Percentiles rank a stretch among this genome's conserved stretches.
These are phyloP conservation scores for Mantis religiosa DNA, from an alignment of 2,888 invertebrate species.

Conservation along the genomic window DNA sequence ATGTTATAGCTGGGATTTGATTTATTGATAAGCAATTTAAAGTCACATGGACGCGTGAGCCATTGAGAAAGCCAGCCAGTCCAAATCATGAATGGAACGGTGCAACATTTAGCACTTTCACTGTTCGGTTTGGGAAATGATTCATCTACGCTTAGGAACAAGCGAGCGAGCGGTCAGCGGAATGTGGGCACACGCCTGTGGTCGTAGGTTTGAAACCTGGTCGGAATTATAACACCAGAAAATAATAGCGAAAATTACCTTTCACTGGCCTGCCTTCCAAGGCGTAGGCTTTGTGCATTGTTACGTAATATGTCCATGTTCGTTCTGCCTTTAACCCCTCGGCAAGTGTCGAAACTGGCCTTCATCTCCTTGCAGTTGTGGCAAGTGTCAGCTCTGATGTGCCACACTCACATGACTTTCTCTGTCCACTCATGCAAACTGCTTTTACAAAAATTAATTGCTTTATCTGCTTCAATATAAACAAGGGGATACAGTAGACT, in stretches of 20 bases:
- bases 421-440: no score
- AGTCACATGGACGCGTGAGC: no score
- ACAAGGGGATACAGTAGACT: no score
- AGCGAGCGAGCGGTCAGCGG: background rate
- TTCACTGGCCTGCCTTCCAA: background rate
- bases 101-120: background rate
- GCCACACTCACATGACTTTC: no score
- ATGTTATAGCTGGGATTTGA: no score
- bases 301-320: background rate
- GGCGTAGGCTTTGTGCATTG: background rate
- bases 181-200: background rate
- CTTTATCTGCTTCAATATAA: no score
- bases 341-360: background rate
- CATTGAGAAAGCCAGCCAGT: background rate
- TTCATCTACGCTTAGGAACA: background rate
- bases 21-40: no score
- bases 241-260: background rate
- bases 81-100: background rate
- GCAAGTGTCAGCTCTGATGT: no score
- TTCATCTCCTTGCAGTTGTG: no score
- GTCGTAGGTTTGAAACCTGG: background rate
- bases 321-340: background rate
- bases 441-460: no score
- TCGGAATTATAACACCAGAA: background rate
- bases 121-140: background rate